Evolutionary conservation across 2,888 invertebrate species (phyloP).

Genomic region (Ypsolopha sequella): DNA sequence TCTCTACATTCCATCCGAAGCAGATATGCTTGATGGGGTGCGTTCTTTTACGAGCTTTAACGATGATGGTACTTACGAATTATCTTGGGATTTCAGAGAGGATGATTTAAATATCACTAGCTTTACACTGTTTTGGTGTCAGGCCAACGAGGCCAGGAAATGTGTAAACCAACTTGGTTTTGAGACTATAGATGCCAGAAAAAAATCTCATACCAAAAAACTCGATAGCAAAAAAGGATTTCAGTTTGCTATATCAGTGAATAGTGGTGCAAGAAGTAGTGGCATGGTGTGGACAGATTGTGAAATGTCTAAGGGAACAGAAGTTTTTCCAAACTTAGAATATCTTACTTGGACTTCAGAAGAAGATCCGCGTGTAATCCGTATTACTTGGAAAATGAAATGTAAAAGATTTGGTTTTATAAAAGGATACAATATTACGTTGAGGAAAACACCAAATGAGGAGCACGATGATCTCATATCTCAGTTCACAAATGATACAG

Average conservation of each 20-base stretch:
- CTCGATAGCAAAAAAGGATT: constrained; percentile 71
- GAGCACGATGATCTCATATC: too few relatives aligned
- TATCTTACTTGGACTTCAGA: too few relatives aligned
- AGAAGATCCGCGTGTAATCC: too few relatives aligned
- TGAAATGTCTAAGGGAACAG: constrained; percentile 48
- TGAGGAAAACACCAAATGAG: too few relatives aligned
- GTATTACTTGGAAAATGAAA: too few relatives aligned
- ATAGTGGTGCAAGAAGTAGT: constrained; percentile 76
- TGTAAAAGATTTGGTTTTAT: too few relatives aligned
- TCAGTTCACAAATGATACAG: too few relatives aligned
- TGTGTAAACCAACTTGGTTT: constrained; percentile 69
- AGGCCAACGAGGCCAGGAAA: constrained; percentile 45
- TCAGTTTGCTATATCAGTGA: constrained; percentile 87
- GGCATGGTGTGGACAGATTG: constrained; percentile 91
- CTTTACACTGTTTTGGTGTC: constrained; percentile 88
- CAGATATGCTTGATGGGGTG: constrained; percentile 55
- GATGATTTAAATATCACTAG: constrained; percentile 46
- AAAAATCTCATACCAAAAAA: constrained; percentile 69
- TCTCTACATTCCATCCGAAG: constrained; percentile 72
- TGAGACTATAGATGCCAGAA: constrained; percentile 36
- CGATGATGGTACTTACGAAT: constrained; percentile 77
- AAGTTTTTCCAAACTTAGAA: too few relatives aligned
- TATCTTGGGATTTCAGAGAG: constrained; percentile 79
- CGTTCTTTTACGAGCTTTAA: constrained; percentile 77
- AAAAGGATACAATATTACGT: too few relatives aligned